Conservation (phyloP, 2,797 vertebrate genomes). For the Vireo griseus region DNA sequence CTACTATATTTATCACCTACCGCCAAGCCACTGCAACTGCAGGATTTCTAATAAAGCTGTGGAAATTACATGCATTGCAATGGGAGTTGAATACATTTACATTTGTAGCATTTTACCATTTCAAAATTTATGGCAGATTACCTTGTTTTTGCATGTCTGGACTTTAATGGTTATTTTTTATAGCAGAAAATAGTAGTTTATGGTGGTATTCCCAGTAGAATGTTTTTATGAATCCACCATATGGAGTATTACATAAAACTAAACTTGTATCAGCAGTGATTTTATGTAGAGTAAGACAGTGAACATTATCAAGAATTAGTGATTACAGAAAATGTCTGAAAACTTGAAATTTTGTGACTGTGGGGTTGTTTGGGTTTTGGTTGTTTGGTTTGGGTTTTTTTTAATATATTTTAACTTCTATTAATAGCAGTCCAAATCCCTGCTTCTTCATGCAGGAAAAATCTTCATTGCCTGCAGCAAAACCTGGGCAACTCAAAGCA, state of each 20-base stretch:
- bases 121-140: conserved; percentile 83
- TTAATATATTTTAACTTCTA: neutral
- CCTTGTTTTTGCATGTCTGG: conserved; percentile 82
- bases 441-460: neutral
- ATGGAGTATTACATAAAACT: conserved; percentile 78
- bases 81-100: conserved; percentile 79
- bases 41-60: conserved; percentile 80
- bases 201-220: conserved; percentile 78
- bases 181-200: conserved; percentile 80
- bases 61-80: conserved; percentile 77
- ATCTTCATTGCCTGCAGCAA: neutral
- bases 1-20: conserved; percentile 78
- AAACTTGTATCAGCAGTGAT: conserved; percentile 65
- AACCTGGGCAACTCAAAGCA: neutral
- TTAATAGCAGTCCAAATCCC: neutral
- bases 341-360: neutral
- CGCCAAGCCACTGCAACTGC: conserved; percentile 65
- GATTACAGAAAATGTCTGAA: conserved; percentile 62
- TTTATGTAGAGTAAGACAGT: conserved; percentile 67
- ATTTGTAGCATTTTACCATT: conserved; percentile 77
- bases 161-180: conserved; percentile 80
- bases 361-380: neutral
- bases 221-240: conserved; percentile 76
- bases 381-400: neutral
- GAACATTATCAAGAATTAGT: conserved; percentile 65